Conservation (phyloP, 2,113 vertebrate genomes). For the Prionailurus viverrinus region DNA sequence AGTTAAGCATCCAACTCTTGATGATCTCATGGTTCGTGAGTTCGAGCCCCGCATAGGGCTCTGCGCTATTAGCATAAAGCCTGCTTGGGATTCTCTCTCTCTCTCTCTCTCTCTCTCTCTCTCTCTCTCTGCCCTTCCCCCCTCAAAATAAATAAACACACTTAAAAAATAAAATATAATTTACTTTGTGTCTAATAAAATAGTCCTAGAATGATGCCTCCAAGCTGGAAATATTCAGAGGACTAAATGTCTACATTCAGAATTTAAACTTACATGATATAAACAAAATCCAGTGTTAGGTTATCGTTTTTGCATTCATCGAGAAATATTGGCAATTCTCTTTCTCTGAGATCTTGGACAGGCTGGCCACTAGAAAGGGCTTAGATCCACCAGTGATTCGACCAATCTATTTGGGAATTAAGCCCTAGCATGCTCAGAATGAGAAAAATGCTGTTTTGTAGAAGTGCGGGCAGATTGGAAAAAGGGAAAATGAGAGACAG, state of each 20-base stretch:
- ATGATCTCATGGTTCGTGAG: too few species aligned
- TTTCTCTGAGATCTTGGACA: neutral
- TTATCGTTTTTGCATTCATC: neutral
- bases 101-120: too few species aligned
- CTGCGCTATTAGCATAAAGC: too few species aligned
- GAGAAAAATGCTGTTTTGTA: neutral
- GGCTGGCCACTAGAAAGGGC: neutral
- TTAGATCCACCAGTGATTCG: neutral
- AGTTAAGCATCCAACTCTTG: too few species aligned
- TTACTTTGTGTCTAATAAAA: neutral
- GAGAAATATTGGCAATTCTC: neutral
- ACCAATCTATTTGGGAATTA: neutral
- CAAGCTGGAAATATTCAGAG: constrained; percentile 42
- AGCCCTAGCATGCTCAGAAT: neutral
- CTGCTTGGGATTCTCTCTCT: too few species aligned
- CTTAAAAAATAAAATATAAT: neutral
- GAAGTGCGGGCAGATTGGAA: neutral
- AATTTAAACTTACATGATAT: neutral
- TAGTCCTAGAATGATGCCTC: neutral
- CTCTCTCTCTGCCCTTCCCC: too few species aligned
- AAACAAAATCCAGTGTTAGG: neutral
- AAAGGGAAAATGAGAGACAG: neutral
- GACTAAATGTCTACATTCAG: neutral
- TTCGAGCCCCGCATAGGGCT: too few species aligned
- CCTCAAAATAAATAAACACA: too few species aligned